Evolutionary conservation across 2,888 invertebrate species (phyloP), one percentile per base, ranked within the genome.

Genomic region (Villa cingulata): DNA sequence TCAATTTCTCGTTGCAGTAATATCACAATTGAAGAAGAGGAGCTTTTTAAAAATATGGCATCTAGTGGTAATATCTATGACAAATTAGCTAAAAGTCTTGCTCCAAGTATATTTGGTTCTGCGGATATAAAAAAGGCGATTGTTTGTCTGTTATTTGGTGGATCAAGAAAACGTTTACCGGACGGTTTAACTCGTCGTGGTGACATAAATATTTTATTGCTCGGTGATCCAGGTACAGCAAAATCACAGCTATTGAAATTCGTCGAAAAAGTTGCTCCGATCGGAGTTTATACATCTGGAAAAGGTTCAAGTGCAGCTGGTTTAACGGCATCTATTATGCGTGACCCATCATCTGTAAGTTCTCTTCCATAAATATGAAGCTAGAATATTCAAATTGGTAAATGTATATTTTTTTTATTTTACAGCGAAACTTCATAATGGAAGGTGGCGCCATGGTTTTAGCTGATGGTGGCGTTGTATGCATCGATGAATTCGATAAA

Each of bases 371-470:
- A n/a, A n/a, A n/a, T 20, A 39, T 1, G 9, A 37, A 9, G 6
- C 6, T 9, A 9, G 29, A 12, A 29, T 12, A 29, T 17, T n/a
- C n/a, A n/a, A n/a, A n/a, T n/a, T 19, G 29, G 7, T 15, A 9
- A 23, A 27, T 44, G 23, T 38, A 16, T 37, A 4, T 16, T 36
- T 15, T 23, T 16, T 20, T 3, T 16, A 43, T 10, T 40, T 23
- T 32, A 14, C 12, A 91, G 89, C 78, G 91, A 40, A 94, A 90
- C 68, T 96, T 95, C 70, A 83, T 96, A 5, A 90, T 96, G 89
- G 96, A 96, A 72, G 96, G 98, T 14, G 98, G 98, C 12, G 98
- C 98, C 1, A 98, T 98, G 98, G 98, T 98, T 20, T 72, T 98
- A 36, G 98, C 97, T 1, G 98, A 98, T 70, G 97, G 97, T 4